Evolutionary conservation across 1,140 invertebrate genomes (phyloP).

Genomic region (Mizuhopecten yessoensis): DNA sequence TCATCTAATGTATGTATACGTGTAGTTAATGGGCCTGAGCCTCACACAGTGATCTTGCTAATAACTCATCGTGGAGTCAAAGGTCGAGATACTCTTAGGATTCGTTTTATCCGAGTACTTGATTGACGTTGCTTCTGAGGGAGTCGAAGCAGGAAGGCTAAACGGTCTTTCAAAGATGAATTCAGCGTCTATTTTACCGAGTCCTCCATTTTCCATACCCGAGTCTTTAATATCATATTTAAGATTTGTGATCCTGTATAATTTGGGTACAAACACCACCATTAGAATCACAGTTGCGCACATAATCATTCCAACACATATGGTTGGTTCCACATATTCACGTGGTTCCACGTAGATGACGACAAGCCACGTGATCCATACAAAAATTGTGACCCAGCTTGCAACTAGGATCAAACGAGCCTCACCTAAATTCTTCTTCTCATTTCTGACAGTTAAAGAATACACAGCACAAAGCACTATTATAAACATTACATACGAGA

Average conservation of each 20-base stretch:
- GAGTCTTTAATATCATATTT: conserved; percentile 75
- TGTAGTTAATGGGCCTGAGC: not conserved
- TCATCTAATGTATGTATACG: not conserved
- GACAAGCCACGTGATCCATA: conserved; percentile 86
- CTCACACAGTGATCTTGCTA: conserved; percentile 35
- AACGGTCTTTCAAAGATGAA: conserved; percentile 79
- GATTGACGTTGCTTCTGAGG: conserved; percentile 68
- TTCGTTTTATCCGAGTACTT: conserved; percentile 71
- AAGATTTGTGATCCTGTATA: conserved; percentile 85
- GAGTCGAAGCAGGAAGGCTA: conserved; percentile 74
- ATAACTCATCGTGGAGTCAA: conserved; percentile 76
- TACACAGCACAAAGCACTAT: conserved; percentile 84
- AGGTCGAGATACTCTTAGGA: conserved; percentile 73
- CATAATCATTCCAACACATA: conserved; percentile 86
- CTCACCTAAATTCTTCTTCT: conserved; percentile 86
- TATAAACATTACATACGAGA: conserved; percentile 86
- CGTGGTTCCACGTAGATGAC: conserved; percentile 84
- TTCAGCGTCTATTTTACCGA: conserved; percentile 74
- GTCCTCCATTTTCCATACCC: conserved; percentile 64
- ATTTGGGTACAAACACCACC: conserved; percentile 86
- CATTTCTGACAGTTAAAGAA: conserved; percentile 84
- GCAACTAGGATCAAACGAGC: conserved; percentile 86
- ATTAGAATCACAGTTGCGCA: conserved; percentile 85
- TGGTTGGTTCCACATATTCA: conserved; percentile 84
- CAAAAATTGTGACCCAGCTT: conserved; percentile 82